Conservation (phyloP, 1,140 invertebrate species). For the Micrasema minimum region DNA sequence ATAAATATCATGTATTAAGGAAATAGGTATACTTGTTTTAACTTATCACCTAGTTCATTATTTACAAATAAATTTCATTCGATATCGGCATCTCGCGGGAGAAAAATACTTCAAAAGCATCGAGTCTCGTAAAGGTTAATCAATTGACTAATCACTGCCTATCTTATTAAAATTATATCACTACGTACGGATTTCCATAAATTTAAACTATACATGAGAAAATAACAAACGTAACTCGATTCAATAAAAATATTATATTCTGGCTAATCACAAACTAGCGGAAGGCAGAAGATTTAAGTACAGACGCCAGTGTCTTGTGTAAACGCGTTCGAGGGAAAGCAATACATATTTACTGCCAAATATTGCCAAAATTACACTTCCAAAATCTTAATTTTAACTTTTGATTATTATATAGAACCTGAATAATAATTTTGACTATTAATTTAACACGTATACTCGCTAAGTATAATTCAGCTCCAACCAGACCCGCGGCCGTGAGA, state of each 20-base stretch:
- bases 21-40: constrained; percentile 54
- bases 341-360: constrained; percentile 42
- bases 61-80: constrained; percentile 54
- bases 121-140: constrained; percentile 53
- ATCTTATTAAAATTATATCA: constrained; percentile 50
- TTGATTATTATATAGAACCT: constrained; percentile 52
- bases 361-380: constrained; percentile 51
- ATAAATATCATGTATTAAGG: constrained; percentile 54
- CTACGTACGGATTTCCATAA: constrained; percentile 43
- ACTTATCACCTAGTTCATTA: constrained; percentile 47
- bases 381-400: constrained; percentile 52
- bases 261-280: constrained; percentile 48
- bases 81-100: constrained; percentile 53
- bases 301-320: constrained; percentile 38
- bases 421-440: constrained; percentile 55
- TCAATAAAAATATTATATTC: constrained; percentile 27
- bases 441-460: constrained; percentile 54
- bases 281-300: constrained; percentile 47
- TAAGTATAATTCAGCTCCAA: constrained; percentile 50
- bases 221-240: constrained; percentile 40
- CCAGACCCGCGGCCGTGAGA: neutral
- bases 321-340: constrained; percentile 29
- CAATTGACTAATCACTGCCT: constrained; percentile 54
- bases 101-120: constrained; percentile 53
- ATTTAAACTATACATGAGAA: constrained; percentile 51